A percentile compares a stretch with the other conserved stretches of the same genome.
These are phyloP conservation scores for Smittia aterrima DNA, from an alignment of 2,888 invertebrate species.

Conservation along the genomic window DNA sequence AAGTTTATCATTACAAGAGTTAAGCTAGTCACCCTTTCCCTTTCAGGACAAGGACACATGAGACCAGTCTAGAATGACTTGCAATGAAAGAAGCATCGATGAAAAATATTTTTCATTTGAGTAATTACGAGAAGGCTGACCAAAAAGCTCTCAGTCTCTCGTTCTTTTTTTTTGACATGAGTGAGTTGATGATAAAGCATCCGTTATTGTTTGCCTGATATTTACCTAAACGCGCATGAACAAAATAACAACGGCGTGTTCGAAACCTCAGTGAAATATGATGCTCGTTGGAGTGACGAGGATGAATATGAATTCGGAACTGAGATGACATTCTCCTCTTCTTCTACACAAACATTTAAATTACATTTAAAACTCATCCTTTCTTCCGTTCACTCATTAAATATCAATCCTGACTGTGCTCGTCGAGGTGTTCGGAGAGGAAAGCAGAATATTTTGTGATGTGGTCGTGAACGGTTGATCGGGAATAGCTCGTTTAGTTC, in stretches of 20 bases:
- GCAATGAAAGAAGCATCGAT: not conserved
- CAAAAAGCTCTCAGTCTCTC: not conserved
- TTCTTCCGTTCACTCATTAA: slow-evolving; percentile 25
- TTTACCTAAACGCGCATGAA: slow-evolving; percentile 5
- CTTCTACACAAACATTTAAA: slow-evolving; percentile 25
- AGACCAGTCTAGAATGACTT: not conserved
- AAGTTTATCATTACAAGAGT: too few species aligned
- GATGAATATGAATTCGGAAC: not conserved
- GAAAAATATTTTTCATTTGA: slow-evolving; percentile 9
- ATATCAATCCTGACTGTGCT: slow-evolving; percentile 16
- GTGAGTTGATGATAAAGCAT: not conserved
- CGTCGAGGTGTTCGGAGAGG: not conserved
- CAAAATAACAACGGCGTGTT: not conserved
- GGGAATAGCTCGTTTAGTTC: not conserved
- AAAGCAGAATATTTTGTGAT: slow-evolving; percentile 37
- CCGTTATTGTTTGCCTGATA: slow-evolving; percentile 9
- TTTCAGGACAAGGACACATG: not conserved
- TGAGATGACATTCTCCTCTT: not conserved
- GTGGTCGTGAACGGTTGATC: slow-evolving; percentile 29
- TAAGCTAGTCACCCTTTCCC: not conserved
- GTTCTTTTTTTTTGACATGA: not conserved
- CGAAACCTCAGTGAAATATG: not conserved
- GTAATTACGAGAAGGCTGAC: not conserved
- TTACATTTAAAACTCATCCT: slow-evolving; percentile 40
- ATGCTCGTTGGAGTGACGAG: not conserved